phyloP scores from a whole-genome alignment of 2,797 vertebrate species.

The Esox masquinongy region DNA sequence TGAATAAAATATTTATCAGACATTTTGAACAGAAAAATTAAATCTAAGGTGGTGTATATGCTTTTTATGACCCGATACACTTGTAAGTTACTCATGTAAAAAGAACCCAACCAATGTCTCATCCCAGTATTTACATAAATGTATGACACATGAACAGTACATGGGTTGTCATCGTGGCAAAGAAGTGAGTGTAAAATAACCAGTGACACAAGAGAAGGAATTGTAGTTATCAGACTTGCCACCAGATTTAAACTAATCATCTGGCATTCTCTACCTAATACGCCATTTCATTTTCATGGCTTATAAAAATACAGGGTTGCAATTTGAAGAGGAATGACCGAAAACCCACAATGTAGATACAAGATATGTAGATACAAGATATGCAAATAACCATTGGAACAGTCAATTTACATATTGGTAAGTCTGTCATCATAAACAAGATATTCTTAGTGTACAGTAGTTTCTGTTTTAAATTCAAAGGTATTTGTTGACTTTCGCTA shows the following conservation, averaged over 20 bases:
- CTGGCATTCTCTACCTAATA: conserved; percentile 33
- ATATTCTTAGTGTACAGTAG: neutral
- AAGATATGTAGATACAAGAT: neutral
- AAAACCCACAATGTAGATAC: neutral
- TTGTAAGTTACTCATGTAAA: conserved; percentile 39
- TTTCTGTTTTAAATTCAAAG: neutral
- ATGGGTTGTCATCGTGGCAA: conserved; percentile 33
- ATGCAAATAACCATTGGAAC: neutral
- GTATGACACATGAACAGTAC: conserved; percentile 31
- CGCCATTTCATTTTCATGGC: conserved; percentile 33
- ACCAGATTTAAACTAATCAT: neutral
- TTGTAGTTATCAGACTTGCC: neutral
- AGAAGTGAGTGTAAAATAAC: conserved; percentile 31
- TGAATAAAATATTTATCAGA: conserved; percentile 64
- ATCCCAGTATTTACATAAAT: conserved; percentile 55
- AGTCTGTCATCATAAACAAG: neutral
- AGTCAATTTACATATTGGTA: neutral
- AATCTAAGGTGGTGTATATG: conserved; percentile 50
- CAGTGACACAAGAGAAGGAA: conserved; percentile 46
- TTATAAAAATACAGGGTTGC: conserved; percentile 29
- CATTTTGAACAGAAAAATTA: conserved; percentile 50
- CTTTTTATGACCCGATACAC: conserved; percentile 60
- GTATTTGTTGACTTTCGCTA: neutral
- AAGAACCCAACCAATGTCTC: conserved; percentile 31
- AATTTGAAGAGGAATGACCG: conserved; percentile 2